Base-by-base conservation (phyloP, 2,113 vertebrate genomes). In the Tricholaema leucomelas region DNA sequence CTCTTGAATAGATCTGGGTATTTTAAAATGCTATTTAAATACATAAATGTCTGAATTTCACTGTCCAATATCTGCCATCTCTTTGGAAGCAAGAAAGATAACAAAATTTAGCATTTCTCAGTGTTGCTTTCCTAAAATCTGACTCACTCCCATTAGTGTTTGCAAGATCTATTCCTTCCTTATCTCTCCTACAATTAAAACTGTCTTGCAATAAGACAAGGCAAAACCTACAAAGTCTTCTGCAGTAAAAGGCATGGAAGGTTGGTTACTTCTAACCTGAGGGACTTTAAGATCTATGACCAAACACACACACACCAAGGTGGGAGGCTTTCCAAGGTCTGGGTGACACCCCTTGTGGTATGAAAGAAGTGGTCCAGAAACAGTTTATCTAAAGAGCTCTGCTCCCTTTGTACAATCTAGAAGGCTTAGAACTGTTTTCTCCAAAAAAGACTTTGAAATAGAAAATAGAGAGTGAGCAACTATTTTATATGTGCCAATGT, bases 301-400 rank as follows among this genome's bases (percentile, higher is more conserved):
- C 38, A 50, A 44, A n/a, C 14, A 52, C 0, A 0, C 2, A 1
- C 19, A 25, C 31, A 19, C 25, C 21, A 48, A 66, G 40, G 40
- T 40, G 40, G 40, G 40, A 40, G 30, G 59, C 72, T 66, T 82
- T 55, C 38, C 18, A 55, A 55, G 78, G 44, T 66, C 59, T 35
- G 27, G 14, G 7, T 36, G 19, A 28, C 14, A 44, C 5, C 2
- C 15, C 15, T 35, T 4, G 15, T 5, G 8, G 8, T 66, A 30
- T 2, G 0, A 60, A 33, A 60, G 65, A 55, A 55, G 35, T 24
- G 14, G 7, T 27, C 71, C 59, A 52, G 38, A 64, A n/a, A n/a
- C n/a, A n/a, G n/a, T n/a, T n/a, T n/a, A n/a, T n/a, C n/a, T n/a
- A n/a, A n/a, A n/a, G n/a, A n/a, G n/a, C n/a, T n/a, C n/a, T n/a